Evolutionary conservation across 1,140 invertebrate genomes (phyloP), one percentile per base, ranked within the genome.

Genomic region (Sycophaga agraensis): DNA sequence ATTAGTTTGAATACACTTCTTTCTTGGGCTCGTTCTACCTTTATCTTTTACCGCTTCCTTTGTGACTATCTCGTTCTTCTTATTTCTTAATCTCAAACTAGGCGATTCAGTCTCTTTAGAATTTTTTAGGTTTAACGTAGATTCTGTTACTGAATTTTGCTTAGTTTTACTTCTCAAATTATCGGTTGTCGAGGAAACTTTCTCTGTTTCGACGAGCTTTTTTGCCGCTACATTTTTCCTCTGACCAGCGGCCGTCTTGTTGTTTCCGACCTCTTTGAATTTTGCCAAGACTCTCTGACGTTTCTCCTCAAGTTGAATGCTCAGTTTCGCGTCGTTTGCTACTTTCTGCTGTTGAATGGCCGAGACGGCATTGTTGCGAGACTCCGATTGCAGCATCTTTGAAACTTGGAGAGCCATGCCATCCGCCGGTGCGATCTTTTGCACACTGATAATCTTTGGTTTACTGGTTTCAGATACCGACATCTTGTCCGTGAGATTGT

Each of bases 231-330:
- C 35, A 34, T 43, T 35, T 46, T 51, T 28, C 26, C 19, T 61
- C 0, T 14, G 16, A 1, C 5, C 16, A 40, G 14, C 40, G 1
- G 11, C 28, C 0, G 12, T 3, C 12, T 16, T 31, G 17, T 4
- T 6, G 34, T 55, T 64, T 0, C 57, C 6, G 22, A 19, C 50
- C 22, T 70, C 68, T 26, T 70, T 69, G 11, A 77, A 65, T 24
- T 75, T 77, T 0, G 70, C 65, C 17, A 76, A 67, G 7, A 73
- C 55, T 7, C 75, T 64, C 34, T 66, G 62, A 6, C 75, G 65
- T 50, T 77, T 77, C 14, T 70, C 68, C 22, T 77, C 73, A 0
- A 77, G 35, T 9, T 57, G 37, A 16, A 22, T 4, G n/a, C 51
- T 43, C 7, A 61, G 21, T 7, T 54, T 61, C 1, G 50, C 22